Conservation (phyloP, 2,113 vertebrate genomes). For the Melanocharis versteri region DNA sequence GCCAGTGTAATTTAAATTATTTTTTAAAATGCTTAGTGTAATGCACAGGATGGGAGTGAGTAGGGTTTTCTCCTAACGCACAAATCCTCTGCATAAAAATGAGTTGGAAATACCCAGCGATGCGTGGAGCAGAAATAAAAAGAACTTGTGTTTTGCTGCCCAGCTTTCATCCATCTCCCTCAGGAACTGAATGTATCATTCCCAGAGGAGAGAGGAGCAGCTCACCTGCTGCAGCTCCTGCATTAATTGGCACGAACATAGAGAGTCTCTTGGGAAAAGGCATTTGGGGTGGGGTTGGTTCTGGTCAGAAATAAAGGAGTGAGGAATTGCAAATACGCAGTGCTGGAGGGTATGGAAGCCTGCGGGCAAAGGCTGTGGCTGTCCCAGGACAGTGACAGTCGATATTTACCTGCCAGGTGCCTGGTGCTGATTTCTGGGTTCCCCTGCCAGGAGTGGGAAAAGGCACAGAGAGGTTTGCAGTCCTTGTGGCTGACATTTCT, state of each 20-base stretch:
- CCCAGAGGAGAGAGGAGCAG: neutral
- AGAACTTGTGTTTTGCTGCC: conserved; percentile 10
- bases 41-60: neutral
- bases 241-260: neutral
- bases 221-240: conserved; percentile 23
- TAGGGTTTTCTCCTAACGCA: neutral
- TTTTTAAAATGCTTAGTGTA: neutral
- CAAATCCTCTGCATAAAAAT: neutral
- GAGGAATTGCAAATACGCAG: neutral
- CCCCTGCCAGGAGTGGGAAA: rapidly evolving
- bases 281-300: neutral
- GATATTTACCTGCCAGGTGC: rapidly evolving
- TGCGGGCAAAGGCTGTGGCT: neutral
- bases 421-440: neutral
- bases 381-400: rapidly evolving
- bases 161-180: neutral
- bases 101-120: neutral
- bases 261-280: neutral
- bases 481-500: neutral
- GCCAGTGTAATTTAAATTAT: neutral
- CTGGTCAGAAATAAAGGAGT: neutral
- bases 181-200: neutral
- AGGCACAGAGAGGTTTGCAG: neutral
- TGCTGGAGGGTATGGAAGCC: neutral
- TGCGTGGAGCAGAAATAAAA: neutral